Conservation (phyloP, 1,140 invertebrate genomes). For the Solenopsis fugax region DNA sequence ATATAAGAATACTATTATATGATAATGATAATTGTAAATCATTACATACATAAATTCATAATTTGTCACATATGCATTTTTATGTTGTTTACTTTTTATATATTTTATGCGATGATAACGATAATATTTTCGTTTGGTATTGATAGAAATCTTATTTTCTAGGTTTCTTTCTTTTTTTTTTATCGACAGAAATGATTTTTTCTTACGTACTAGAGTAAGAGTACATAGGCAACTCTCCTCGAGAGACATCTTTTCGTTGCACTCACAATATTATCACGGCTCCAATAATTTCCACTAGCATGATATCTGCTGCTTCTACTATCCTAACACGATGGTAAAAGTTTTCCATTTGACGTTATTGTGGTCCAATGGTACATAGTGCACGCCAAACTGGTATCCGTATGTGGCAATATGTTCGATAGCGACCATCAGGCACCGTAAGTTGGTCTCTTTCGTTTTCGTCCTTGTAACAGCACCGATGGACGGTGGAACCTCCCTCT, state of each 20-base stretch:
- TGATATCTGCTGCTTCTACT: constrained; percentile 13
- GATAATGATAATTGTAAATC: background rate
- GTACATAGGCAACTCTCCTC: background rate
- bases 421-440: constrained; percentile 26
- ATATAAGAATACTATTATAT: background rate
- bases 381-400: constrained; percentile 43
- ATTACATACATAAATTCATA: background rate
- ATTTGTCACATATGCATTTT: background rate
- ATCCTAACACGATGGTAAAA: constrained; percentile 40
- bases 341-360: constrained; percentile 61
- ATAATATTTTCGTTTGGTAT: background rate
- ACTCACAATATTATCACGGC: constrained; percentile 24
- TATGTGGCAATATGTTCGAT: constrained; percentile 61
- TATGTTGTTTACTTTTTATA: background rate
- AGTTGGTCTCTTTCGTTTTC: constrained; percentile 55
- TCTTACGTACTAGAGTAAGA: background rate
- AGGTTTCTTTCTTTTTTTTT: background rate
- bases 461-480: constrained; percentile 29
- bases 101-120: background rate
- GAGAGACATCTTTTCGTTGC: background rate
- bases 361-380: constrained; percentile 21
- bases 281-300: constrained; percentile 46
- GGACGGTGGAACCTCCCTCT: constrained; percentile 4
- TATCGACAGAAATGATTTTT: background rate
- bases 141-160: background rate